Evolutionary conservation across 1,140 invertebrate species (phyloP).

Genomic region (Delia radicum): DNA sequence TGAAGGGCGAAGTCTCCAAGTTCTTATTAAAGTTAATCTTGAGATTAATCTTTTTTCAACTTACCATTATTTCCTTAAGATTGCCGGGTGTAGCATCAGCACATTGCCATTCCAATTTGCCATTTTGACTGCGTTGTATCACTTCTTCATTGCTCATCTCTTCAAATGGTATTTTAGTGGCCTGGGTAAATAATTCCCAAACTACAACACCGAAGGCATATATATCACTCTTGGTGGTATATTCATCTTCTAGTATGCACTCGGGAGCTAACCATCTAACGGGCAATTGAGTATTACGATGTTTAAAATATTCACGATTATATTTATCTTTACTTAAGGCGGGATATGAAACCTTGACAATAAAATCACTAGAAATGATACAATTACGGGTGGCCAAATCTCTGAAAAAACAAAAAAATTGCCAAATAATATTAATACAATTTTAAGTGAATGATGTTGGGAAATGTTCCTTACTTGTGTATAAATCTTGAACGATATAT

Average conservation of each 20-base stretch:
- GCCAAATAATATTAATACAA: not conserved
- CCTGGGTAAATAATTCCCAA: slow-evolving; percentile 76
- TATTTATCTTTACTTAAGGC: slow-evolving; percentile 82
- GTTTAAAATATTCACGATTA: slow-evolving; percentile 80
- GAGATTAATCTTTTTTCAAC: no score
- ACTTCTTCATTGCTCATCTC: slow-evolving; percentile 78
- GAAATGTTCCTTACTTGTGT: slow-evolving; percentile 39
- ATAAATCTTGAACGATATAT: slow-evolving; percentile 58
- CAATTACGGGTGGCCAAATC: slow-evolving; percentile 95
- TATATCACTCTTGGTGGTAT: slow-evolving; percentile 91
- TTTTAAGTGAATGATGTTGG: not conserved
- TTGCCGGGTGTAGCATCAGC: slow-evolving; percentile 65
- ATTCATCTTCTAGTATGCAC: slow-evolving; percentile 86
- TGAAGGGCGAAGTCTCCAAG: no score
- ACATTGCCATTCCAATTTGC: slow-evolving; percentile 66
- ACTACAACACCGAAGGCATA: slow-evolving; percentile 87
- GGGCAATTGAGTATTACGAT: slow-evolving; percentile 76
- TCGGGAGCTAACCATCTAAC: slow-evolving; percentile 87
- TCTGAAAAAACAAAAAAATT: slow-evolving; percentile 35
- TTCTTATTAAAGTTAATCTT: no score
- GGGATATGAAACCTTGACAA: slow-evolving; percentile 81
- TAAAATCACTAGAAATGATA: slow-evolving; percentile 78
- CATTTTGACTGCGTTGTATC: slow-evolving; percentile 68
- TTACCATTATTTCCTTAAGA: slow-evolving; percentile 65
- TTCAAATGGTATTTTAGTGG: slow-evolving; percentile 82